A percentile compares a stretch with the other conserved stretches of the same genome.
These are phyloP conservation scores for Hyposoter dolosus DNA, from an alignment of 2,888 invertebrate genomes.

Conservation along the genomic window DNA sequence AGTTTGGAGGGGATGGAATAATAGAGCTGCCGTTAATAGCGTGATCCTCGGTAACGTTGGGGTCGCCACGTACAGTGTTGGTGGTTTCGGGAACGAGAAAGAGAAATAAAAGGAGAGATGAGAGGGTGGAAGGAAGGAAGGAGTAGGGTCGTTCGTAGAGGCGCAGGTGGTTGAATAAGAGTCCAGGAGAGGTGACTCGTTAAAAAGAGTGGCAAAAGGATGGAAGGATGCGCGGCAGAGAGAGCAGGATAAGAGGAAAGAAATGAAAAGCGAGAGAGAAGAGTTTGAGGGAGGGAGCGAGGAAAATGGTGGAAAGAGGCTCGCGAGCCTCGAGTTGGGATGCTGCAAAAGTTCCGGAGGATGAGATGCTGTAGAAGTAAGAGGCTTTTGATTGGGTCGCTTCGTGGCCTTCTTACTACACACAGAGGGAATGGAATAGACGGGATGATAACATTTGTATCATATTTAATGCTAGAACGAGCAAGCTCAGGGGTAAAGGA, in stretches of 20 bases:
- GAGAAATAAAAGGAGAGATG: slow-evolving; percentile 30
- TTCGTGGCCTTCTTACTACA: slow-evolving; percentile 63
- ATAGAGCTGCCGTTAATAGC: slow-evolving; percentile 82
- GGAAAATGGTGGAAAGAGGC: slow-evolving; percentile 9
- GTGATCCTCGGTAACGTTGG: slow-evolving; percentile 73
- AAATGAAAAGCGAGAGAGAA: slow-evolving; percentile 31
- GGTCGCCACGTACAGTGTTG: slow-evolving; percentile 59
- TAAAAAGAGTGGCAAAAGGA: slow-evolving; percentile 15
- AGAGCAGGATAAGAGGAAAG: neutral
- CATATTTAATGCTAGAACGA: slow-evolving; percentile 82
- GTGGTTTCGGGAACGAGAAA: slow-evolving; percentile 74
- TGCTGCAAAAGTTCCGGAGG: slow-evolving; percentile 34
- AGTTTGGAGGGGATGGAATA: slow-evolving; percentile 77
- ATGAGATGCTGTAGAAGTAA: slow-evolving; percentile 29
- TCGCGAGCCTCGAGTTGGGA: slow-evolving; percentile 18
- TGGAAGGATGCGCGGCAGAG: slow-evolving; percentile 8
- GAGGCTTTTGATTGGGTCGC: slow-evolving; percentile 61
- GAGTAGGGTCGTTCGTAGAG: slow-evolving; percentile 36
- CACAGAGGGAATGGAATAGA: slow-evolving; percentile 77
- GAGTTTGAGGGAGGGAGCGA: slow-evolving; percentile 39
- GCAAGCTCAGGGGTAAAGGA: slow-evolving; percentile 80
- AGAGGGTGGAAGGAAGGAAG: slow-evolving; percentile 39
- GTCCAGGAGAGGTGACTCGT: slow-evolving; percentile 70
- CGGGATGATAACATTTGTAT: slow-evolving; percentile 84
- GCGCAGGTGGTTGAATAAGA: slow-evolving; percentile 69